Base-by-base conservation (phyloP, 2,888 invertebrate genomes). In the Eudemis profundana region DNA sequence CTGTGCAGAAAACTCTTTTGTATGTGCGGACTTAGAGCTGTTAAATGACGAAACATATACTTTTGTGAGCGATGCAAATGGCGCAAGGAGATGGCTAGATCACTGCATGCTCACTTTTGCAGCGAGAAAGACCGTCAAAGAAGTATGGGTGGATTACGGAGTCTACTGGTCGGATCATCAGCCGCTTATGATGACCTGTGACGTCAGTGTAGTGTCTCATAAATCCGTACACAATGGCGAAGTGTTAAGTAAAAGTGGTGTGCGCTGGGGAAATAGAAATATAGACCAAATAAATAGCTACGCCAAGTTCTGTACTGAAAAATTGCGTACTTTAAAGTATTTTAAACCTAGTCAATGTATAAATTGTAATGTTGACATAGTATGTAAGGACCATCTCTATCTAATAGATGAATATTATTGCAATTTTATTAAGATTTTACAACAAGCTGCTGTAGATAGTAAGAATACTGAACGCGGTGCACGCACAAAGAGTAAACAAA, bases 81-180 rank as follows among this genome's bases (percentile, higher is more conserved):
- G 46, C 2, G 36, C 21, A 2, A 36, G 54, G 19, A 36, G 56
- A n/a, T 57, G 56, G 56, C n/a, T 57, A 23, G 56, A 57, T 17
- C 56, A 57, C 42, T 57, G 56, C 33, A 5, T 57, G 15, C 5
- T 42, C 3, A 44, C 56, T 4, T 15, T 44, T 2, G 46, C 56
- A 8, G 44, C 56, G 4, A 23, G 23, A 40, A 17, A 27, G 4
- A 57, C 42, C 4, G 44, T 57, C 12, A 33, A 3, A 17, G 15
- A 4, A 4, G 17, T 36, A 4, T 3, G 17, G 5, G 36, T 53
- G 10, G 33, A 36, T 10, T 38, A 27, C 15, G 38, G 33, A 2
- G 53, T 19, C 3, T 33, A 27, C 10, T 54, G 54, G 54, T 54
- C 40, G 19, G 54, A 54, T n/a, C 38, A 54, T 19, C 19, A 4